phyloP scores from a whole-genome alignment of 1,140 invertebrate genomes.

The Nasonia giraulti region DNA sequence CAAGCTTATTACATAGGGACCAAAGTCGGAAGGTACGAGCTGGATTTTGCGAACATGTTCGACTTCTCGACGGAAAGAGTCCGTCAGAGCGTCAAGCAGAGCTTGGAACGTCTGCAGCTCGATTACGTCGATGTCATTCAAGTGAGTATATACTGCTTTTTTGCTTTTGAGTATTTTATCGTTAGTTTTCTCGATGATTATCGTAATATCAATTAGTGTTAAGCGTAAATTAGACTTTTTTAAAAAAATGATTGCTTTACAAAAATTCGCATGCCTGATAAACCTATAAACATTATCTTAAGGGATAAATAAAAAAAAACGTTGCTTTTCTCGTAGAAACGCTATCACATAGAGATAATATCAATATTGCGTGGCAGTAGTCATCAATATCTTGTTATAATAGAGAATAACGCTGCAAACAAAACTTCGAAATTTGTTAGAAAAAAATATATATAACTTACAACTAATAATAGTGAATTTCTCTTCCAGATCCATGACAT shows the following conservation, averaged over 20 bases:
- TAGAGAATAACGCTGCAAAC: no score
- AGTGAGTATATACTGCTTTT: constrained; percentile 71
- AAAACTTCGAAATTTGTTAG: no score
- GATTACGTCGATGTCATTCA: constrained; percentile 93
- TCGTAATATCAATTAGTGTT: no score
- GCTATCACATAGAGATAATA: no score
- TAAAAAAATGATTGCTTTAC: not conserved
- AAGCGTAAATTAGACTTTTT: not conserved
- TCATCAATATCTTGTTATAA: no score
- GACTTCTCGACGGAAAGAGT: constrained; percentile 89
- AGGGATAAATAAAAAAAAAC: no score
- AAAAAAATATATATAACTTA: not conserved
- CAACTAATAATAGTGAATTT: not conserved
- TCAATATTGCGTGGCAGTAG: no score
- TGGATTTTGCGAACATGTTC: constrained; percentile 85
- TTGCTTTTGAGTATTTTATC: not conserved
- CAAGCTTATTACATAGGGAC: constrained; percentile 92
- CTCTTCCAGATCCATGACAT: constrained; percentile 89
- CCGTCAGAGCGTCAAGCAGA: constrained; percentile 84
- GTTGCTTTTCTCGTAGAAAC: no score
- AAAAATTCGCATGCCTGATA: no score
- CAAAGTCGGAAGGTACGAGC: constrained; percentile 92
- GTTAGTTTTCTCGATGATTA: no score
- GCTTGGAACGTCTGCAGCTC: constrained; percentile 83
- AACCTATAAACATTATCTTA: no score